Evolutionary conservation across 2,888 invertebrate genomes (phyloP).

Genomic region (Amblyteles armatorius): DNA sequence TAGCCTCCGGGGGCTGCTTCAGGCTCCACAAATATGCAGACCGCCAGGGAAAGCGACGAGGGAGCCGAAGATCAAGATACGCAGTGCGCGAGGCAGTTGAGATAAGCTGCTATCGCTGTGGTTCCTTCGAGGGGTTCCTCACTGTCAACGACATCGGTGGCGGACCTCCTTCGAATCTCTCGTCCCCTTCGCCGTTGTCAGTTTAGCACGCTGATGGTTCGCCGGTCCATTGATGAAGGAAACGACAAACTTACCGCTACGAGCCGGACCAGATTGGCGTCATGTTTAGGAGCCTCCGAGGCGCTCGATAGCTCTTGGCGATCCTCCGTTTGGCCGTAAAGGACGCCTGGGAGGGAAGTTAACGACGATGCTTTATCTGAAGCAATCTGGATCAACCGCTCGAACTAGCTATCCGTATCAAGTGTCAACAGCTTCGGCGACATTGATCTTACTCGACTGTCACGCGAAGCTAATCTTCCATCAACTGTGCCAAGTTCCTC

Average conservation of each 20-base stretch:
- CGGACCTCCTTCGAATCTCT: slow-evolving; percentile 3
- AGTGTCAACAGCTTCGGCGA: slow-evolving; percentile 5
- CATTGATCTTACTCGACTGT: slow-evolving; percentile 16
- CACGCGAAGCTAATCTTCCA: background rate
- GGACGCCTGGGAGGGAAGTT: background rate
- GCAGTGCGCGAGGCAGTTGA: slow-evolving; percentile 6
- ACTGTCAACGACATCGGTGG: slow-evolving; percentile 1
- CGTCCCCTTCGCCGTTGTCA: slow-evolving; percentile 2
- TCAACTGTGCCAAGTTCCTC: background rate
- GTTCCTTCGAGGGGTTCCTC: slow-evolving; percentile 30
- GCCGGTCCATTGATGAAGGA: slow-evolving; percentile 37
- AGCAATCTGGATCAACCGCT: background rate
- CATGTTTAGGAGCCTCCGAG: background rate
- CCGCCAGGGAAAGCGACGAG: background rate
- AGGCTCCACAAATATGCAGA: slow-evolving; percentile 34
- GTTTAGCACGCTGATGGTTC: slow-evolving; percentile 35
- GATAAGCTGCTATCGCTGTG: slow-evolving; percentile 11
- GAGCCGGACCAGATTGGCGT: slow-evolving; percentile 1
- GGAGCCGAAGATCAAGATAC: slow-evolving; percentile 36
- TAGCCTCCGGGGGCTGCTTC: slow-evolving; percentile 21
- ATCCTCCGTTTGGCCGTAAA: slow-evolving; percentile 43
- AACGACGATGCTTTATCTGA: slow-evolving; percentile 23
- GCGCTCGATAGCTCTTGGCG: slow-evolving; percentile 21
- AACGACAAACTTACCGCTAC: slow-evolving; percentile 33
- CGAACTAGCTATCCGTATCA: background rate